A percentile compares a stretch with the other conserved stretches of the same genome.
Conservation (phyloP, 2,797 vertebrate genomes). For the Spondyliosoma cantharus region DNA sequence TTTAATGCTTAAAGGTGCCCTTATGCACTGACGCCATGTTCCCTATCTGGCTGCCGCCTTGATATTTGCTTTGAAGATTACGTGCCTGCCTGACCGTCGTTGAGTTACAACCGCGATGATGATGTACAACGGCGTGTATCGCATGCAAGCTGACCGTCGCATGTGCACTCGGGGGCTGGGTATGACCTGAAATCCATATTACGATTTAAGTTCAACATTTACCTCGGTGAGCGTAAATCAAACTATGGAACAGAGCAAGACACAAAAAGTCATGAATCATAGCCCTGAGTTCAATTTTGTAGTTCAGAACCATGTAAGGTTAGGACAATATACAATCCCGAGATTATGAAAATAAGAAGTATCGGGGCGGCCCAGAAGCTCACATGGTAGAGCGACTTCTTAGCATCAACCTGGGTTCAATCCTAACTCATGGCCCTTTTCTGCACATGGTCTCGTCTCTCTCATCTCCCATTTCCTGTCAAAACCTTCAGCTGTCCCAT, state of each 20-base stretch:
- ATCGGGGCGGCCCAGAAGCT: no score
- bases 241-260: not conserved
- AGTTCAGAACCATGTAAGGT: not conserved
- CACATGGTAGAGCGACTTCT: no score
- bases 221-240: not conserved
- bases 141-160: not conserved
- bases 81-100: slow-evolving; percentile 44
- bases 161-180: not conserved
- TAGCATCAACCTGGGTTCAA: no score
- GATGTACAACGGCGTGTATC: slow-evolving; percentile 42
- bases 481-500: no score
- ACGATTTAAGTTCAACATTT: not conserved
- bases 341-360: not conserved
- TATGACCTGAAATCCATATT: slow-evolving; percentile 7
- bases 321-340: no score
- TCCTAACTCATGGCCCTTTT: no score
- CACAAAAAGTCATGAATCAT: not conserved
- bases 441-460: no score
- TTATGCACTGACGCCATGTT: slow-evolving; percentile 61
- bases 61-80: slow-evolving; percentile 75
- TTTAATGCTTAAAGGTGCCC: slow-evolving; percentile 74
- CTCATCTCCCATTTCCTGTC: no score
- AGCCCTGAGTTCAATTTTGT: not conserved
- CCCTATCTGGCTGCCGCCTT: slow-evolving; percentile 55
- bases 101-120: slow-evolving; percentile 39